Conservation (phyloP, 2,113 vertebrate genomes). For the Falco punctatus region DNA sequence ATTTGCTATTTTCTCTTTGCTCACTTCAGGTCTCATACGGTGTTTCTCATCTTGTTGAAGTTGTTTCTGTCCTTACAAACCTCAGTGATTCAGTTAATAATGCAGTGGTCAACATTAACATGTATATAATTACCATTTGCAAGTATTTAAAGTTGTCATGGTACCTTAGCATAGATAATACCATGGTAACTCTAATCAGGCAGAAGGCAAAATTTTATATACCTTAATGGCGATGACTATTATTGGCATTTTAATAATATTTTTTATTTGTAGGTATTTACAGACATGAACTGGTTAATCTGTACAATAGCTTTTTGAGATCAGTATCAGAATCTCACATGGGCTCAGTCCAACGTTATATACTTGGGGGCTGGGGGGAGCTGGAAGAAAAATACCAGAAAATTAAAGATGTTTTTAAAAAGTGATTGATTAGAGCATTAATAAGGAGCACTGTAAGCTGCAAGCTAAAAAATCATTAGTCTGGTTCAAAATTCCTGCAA, state of each 20-base stretch:
- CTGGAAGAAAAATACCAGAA: neutral
- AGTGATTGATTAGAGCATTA: neutral
- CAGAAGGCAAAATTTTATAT: neutral
- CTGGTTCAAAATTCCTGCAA: neutral
- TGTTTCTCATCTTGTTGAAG: neutral
- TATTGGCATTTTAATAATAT: neutral
- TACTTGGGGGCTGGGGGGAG: neutral
- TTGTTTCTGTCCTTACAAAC: neutral
- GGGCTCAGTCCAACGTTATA: neutral
- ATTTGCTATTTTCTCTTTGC: neutral
- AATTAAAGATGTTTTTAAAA: neutral
- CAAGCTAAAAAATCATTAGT: neutral
- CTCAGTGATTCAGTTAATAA: neutral
- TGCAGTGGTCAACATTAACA: neutral
- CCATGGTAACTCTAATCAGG: neutral
- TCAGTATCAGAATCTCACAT: neutral
- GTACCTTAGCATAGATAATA: neutral
- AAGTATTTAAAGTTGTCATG: neutral
- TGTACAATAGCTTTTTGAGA: neutral
- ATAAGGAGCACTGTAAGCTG: neutral
- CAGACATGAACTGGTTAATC: neutral
- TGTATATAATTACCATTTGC: neutral
- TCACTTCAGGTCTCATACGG: neutral
- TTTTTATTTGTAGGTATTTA: neutral
- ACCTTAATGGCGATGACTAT: neutral